phyloP scores from a whole-genome alignment of 2,888 invertebrate genomes.

The Piscicola geometra region DNA sequence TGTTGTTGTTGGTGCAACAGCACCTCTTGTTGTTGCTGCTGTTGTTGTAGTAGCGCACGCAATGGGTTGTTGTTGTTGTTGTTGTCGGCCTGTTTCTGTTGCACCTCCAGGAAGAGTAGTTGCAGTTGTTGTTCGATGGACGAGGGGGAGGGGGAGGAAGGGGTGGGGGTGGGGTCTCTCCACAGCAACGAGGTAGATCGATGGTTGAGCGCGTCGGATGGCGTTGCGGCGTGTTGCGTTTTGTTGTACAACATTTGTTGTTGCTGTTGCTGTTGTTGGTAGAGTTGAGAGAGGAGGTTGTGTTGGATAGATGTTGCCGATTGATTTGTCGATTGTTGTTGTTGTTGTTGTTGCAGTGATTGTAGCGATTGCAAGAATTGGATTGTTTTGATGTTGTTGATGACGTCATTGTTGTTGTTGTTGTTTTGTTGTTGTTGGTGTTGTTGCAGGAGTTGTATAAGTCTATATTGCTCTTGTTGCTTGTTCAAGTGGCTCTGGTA shows the following conservation, averaged over 20 bases:
- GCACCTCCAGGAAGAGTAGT: neutral
- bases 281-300: neutral
- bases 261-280: constrained; percentile 7
- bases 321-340: neutral
- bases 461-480: constrained; percentile 1
- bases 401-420: too few relatives aligned
- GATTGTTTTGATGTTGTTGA: too few relatives aligned
- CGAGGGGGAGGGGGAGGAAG: neutral
- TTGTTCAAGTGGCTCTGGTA: neutral
- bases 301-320: constrained; percentile 3
- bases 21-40: neutral
- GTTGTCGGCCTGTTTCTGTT: neutral
- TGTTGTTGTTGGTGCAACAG: neutral
- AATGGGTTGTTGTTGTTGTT: too few relatives aligned
- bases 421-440: neutral
- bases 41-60: neutral
- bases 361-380: too few relatives aligned
- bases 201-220: neutral
- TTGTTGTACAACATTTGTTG: constrained; percentile 9
- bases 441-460: constrained; percentile 5
- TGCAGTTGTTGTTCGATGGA: neutral
- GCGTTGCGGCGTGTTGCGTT: neutral
- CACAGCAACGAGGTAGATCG: neutral
- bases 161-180: neutral
- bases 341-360: too few relatives aligned